Percentiles rank a stretch among this genome's conserved stretches.
Evolutionary conservation across 1,140 invertebrate species (phyloP).

Genomic region (Dicyema japonicum): DNA sequence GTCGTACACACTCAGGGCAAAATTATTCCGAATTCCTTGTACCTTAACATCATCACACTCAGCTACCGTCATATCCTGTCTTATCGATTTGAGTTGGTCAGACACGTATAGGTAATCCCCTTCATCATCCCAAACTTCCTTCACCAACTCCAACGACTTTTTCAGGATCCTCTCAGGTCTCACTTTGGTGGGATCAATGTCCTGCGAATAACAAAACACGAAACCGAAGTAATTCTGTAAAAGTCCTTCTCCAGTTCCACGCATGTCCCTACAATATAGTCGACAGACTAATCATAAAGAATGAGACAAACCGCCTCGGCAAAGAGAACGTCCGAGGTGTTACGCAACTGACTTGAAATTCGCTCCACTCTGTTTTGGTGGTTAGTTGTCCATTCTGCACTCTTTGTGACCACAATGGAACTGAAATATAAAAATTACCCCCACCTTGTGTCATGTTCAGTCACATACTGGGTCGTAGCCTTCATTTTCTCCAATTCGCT

Average conservation of each 20-base stretch:
- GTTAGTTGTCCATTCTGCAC: no score
- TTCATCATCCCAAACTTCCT: constrained; percentile 1
- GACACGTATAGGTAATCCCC: constrained; percentile 34
- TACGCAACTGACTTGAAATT: no score
- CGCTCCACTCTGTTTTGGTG: no score
- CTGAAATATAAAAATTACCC: no score
- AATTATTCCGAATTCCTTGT: constrained; percentile 61
- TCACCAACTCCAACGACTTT: neutral
- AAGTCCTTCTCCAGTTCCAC: constrained; percentile 1
- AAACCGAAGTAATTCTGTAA: constrained; percentile 1
- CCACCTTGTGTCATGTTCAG: no score
- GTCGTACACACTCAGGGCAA: constrained; percentile 82
- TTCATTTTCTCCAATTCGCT: no score
- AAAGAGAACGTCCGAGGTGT: no score
- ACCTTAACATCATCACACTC: no score
- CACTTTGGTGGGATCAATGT: constrained; percentile 1
- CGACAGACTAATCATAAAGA: no score
- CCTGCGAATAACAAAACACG: neutral
- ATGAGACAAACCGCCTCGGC: no score
- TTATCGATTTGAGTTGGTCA: constrained; percentile 84
- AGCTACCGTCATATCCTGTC: constrained; percentile 87
- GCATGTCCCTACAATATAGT: constrained; percentile 3
- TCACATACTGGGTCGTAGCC: no score
- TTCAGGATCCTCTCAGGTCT: neutral
- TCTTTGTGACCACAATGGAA: no score